Conservation (phyloP, 2,888 invertebrate genomes). For the Eupithecia abbreviata region DNA sequence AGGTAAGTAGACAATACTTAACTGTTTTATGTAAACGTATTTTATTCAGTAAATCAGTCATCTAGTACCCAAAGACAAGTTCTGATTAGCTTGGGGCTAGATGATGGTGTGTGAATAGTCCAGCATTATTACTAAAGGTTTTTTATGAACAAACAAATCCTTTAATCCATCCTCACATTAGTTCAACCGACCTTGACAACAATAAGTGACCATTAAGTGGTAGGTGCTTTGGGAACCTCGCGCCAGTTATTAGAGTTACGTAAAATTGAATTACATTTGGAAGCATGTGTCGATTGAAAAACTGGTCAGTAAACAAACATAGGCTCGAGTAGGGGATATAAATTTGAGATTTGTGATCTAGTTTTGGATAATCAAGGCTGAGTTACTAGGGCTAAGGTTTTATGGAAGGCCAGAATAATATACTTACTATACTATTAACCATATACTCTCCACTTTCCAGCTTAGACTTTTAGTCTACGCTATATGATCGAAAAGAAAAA, state of each 20-base stretch:
- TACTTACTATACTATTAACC: too few species aligned
- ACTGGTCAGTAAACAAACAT: constrained; percentile 67
- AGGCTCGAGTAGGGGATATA: constrained; percentile 42
- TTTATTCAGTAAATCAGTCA: too few species aligned
- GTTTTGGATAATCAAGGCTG: constrained; percentile 18
- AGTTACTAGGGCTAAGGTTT: not conserved
- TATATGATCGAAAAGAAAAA: not conserved
- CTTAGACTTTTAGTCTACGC: too few species aligned
- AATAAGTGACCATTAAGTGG: constrained; percentile 61
- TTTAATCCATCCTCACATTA: not conserved
- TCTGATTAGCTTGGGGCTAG: too few species aligned
- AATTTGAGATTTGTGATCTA: constrained; percentile 17
- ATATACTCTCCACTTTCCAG: too few species aligned
- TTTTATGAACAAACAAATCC: constrained; percentile 9
- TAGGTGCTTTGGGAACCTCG: constrained; percentile 63
- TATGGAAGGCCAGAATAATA: not conserved
- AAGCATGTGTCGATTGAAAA: constrained; percentile 60
- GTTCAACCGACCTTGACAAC: constrained; percentile 63
- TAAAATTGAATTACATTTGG: constrained; percentile 63
- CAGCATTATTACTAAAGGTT: too few species aligned
- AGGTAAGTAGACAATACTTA: too few species aligned
- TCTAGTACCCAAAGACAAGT: too few species aligned
- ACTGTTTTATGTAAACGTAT: too few species aligned
- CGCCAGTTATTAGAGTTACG: constrained; percentile 70
- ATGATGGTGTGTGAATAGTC: too few species aligned